These are phyloP conservation scores for Podarcis cretensis DNA, from an alignment of 2,113 vertebrate genomes.

Conservation along the genomic window DNA sequence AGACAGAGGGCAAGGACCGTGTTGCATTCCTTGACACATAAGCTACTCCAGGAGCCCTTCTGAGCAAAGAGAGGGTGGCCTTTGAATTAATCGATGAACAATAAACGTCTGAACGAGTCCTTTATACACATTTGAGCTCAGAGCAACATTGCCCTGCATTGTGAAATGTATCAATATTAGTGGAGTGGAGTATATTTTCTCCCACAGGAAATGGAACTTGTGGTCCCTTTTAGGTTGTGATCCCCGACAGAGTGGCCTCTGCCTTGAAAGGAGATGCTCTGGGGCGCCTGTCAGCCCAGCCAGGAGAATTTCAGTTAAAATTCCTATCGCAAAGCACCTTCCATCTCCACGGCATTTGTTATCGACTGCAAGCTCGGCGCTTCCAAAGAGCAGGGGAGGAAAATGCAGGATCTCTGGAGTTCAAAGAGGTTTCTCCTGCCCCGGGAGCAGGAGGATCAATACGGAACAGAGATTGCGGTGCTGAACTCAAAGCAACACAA, in stretches of 20 bases:
- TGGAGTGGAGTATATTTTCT: neutral
- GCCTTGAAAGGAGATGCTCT: fast-evolving
- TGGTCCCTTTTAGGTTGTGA: no score
- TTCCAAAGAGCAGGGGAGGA: neutral
- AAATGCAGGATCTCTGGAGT: fast-evolving
- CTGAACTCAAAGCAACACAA: neutral
- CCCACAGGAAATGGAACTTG: neutral
- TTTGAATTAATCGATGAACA: neutral
- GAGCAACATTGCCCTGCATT: neutral
- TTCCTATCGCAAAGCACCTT: neutral
- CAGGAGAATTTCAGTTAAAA: fast-evolving
- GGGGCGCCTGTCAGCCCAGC: neutral
- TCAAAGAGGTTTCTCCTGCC: fast-evolving
- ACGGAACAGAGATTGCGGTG: neutral
- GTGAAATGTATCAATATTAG: neutral
- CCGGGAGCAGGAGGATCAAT: neutral
- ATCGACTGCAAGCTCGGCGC: neutral
- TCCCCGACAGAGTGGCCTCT: no score
- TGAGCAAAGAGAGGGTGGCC: neutral
- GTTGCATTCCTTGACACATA: neutral
- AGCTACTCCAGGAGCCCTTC: neutral
- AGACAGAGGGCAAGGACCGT: neutral
- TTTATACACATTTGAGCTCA: neutral
- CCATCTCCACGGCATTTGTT: neutral
- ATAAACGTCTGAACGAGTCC: neutral